phyloP scores from a whole-genome alignment of 1,140 invertebrate species.

The Orchesella cincta region DNA sequence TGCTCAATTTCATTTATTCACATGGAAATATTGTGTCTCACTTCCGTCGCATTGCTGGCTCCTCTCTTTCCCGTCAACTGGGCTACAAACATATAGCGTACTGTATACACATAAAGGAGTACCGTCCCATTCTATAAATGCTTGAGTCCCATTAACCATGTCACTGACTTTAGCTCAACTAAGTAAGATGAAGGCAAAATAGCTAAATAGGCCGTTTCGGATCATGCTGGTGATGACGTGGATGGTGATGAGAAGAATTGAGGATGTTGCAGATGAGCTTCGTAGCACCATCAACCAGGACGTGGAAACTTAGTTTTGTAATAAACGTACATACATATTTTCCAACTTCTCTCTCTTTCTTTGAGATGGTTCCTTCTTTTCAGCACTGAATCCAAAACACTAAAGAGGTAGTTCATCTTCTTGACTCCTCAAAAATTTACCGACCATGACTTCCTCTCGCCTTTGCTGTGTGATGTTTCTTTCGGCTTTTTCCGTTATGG shows the following conservation, averaged over 20 bases:
- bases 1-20: conserved; percentile 26
- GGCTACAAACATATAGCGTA: neutral
- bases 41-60: conserved; percentile 18
- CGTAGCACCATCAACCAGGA: neutral
- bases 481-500: conserved; percentile 19
- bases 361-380: neutral
- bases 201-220: conserved; percentile 13
- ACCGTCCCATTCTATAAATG: neutral
- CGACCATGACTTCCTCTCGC: conserved; percentile 26
- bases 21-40: conserved; percentile 18
- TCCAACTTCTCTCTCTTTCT: neutral
- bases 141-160: conserved; percentile 11
- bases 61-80: conserved; percentile 5
- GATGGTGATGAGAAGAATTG: conserved; percentile 3
- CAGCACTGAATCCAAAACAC: neutral
- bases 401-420: conserved; percentile 28
- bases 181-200: conserved; percentile 9
- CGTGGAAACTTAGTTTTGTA: neutral
- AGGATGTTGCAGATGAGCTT: conserved; percentile 13
- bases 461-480: neutral
- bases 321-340: conserved; percentile 6
- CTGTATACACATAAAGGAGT: neutral
- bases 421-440: conserved; percentile 26
- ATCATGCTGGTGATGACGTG: conserved; percentile 4
- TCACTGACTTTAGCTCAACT: neutral